A percentile compares a stretch with the other conserved stretches of the same genome.
These are phyloP conservation scores for Coregonus clupeaformis DNA, from an alignment of 2,113 vertebrate genomes.

Conservation along the genomic window DNA sequence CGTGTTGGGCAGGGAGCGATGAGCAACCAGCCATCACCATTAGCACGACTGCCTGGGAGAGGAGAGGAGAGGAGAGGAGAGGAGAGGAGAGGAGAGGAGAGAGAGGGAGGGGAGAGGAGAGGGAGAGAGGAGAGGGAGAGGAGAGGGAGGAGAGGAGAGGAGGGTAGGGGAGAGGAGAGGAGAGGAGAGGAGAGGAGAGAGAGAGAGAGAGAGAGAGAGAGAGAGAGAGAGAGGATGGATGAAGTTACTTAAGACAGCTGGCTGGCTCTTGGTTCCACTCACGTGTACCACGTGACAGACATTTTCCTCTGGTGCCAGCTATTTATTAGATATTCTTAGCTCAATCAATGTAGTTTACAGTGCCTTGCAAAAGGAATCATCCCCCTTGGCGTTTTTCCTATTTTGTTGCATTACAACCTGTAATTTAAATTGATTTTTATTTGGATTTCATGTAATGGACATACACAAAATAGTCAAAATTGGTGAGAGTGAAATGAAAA, in stretches of 20 bases:
- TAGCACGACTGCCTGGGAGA: not conserved
- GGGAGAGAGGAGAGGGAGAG: not conserved
- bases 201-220: not conserved
- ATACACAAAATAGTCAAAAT: too few species aligned
- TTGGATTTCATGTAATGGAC: too few species aligned
- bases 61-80: conserved; percentile 3
- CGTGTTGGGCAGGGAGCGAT: conserved; percentile 32
- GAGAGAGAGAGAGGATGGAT: not conserved
- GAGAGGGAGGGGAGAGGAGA: not conserved
- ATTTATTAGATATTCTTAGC: conserved; percentile 1
- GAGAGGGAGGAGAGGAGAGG: not conserved
- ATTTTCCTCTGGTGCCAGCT: conserved; percentile 24
- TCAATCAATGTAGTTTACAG: not conserved
- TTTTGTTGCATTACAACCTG: too few species aligned
- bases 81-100: not conserved
- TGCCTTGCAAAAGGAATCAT: too few species aligned
- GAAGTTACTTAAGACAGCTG: too few species aligned
- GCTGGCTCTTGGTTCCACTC: not conserved
- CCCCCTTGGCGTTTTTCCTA: too few species aligned
- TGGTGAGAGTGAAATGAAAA: too few species aligned
- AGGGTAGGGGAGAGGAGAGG: not conserved
- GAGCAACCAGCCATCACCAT: not conserved
- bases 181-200: not conserved
- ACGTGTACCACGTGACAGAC: not conserved
- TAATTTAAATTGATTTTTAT: too few species aligned